Evolutionary conservation across 2,888 invertebrate species (phyloP), one percentile per base, ranked within the genome.

Genomic region (Aspidapion aeneum): DNA sequence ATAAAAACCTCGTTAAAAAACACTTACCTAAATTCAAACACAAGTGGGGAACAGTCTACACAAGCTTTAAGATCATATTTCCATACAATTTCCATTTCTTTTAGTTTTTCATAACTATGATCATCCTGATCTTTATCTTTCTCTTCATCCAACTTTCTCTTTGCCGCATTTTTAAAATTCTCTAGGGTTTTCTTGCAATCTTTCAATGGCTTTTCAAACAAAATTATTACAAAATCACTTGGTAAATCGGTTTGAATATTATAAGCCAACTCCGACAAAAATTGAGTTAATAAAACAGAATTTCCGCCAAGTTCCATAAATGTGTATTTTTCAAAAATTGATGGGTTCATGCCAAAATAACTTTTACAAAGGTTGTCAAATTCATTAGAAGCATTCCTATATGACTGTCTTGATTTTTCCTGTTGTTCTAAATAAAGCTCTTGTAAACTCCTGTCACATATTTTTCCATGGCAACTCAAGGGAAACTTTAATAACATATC

Each of bases 11-110:
- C n/a, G n/a, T n/a, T n/a, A n/a, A n/a, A n/a, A n/a, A n/a, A n/a
- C 22, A 80, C 82, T 82, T 80, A 86, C 86, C 12, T 35, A 35
- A 35, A 35, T 69, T 79, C 71, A 69, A 84, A 84, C 58, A 87
- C 69, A 19, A 84, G 80, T 18, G 93, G 91, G 16, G 91, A 86
- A 7, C 91, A 89, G 83, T 95, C 94, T 9, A 95, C 86, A 81
- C 95, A 95, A 79, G 93, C 94, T 51, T 84, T 82, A 58, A 90
- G 84, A 77, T 91, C 80, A 75, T 82, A 84, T 67, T 80, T 82
- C 89, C 87, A 86, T n/a, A 55, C 55, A 2, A 19, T 5, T n/a
- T 22, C 5, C 49, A 55, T 59, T 21, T 7, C 58, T 35, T 18
- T 18, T 20, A 48, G 21, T 56, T 35, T 50, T 16, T 35, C 18